phyloP scores from a whole-genome alignment of 2,888 invertebrate genomes.

The Tinea pellionella region DNA sequence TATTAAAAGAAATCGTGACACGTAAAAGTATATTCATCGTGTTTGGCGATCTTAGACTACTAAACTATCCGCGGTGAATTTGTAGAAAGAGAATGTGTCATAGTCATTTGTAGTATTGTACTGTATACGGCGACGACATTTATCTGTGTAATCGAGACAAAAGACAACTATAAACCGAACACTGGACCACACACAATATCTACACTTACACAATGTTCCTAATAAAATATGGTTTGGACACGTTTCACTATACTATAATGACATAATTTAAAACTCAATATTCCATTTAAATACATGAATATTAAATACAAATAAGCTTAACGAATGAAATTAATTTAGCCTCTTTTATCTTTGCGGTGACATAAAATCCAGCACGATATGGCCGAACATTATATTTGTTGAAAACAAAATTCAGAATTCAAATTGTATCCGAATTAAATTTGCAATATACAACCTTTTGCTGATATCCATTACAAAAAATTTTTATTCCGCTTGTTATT shows the following conservation, averaged over 20 bases:
- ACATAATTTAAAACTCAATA: neutral
- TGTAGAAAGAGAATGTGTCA: slow-evolving; percentile 56
- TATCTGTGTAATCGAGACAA: slow-evolving; percentile 68
- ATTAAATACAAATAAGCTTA: neutral
- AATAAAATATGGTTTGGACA: slow-evolving; percentile 56
- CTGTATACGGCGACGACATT: slow-evolving; percentile 61
- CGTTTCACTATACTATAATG: slow-evolving; percentile 23
- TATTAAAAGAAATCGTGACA: neutral
- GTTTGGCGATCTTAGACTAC: slow-evolving; percentile 24
- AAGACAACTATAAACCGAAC: slow-evolving; percentile 59
- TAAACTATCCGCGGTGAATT: slow-evolving; percentile 48
- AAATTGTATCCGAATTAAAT: neutral
- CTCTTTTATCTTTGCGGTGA: neutral
- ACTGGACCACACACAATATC: slow-evolving; percentile 69
- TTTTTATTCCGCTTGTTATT: neutral
- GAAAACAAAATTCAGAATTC: neutral
- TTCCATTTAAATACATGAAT: neutral
- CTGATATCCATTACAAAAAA: neutral
- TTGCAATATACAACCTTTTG: slow-evolving; percentile 3
- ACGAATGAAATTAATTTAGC: neutral
- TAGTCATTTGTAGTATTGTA: slow-evolving; percentile 57
- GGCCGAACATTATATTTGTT: slow-evolving; percentile 3
- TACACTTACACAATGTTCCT: slow-evolving; percentile 49
- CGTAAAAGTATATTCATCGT: neutral
- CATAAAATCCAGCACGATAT: neutral